Evolutionary conservation across 2,888 invertebrate genomes (phyloP).

Genomic region (Tipula vernalis): DNA sequence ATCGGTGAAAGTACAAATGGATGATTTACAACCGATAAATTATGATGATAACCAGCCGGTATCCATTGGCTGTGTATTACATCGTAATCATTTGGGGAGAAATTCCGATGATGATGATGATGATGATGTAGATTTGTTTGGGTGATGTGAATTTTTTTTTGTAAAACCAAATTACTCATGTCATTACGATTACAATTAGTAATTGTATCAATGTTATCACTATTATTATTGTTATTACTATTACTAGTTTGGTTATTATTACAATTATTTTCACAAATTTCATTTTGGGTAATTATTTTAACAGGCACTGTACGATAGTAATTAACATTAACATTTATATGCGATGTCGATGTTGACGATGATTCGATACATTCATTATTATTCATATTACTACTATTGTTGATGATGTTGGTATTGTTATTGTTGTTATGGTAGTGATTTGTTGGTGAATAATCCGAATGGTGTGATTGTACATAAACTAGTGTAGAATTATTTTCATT

Average conservation of each 20-base stretch:
- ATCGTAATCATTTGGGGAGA: not conserved
- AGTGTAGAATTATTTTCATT: not conserved
- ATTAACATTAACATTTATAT: not conserved
- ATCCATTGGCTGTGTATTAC: not conserved
- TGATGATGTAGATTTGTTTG: not conserved
- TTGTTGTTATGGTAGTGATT: not conserved
- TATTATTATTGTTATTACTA: not conserved
- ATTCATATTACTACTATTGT: not conserved
- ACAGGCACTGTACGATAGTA: conserved; percentile 9
- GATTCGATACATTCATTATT: not conserved
- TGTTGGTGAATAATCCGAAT: conserved; percentile 6
- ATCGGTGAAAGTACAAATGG: not conserved
- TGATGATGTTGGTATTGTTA: not conserved
- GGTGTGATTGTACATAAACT: conserved; percentile 6
- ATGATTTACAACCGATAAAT: not conserved
- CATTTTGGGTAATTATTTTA: not conserved
- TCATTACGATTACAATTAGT: not conserved
- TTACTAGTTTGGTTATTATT: not conserved
- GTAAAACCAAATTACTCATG: not conserved
- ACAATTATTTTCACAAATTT: not conserved
- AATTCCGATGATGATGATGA: not conserved
- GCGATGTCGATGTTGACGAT: not conserved
- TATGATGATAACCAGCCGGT: not conserved
- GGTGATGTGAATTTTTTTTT: not conserved
- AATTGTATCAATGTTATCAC: not conserved